Conservation (phyloP, 2,888 invertebrate genomes). For the Cantharis lateralis region DNA sequence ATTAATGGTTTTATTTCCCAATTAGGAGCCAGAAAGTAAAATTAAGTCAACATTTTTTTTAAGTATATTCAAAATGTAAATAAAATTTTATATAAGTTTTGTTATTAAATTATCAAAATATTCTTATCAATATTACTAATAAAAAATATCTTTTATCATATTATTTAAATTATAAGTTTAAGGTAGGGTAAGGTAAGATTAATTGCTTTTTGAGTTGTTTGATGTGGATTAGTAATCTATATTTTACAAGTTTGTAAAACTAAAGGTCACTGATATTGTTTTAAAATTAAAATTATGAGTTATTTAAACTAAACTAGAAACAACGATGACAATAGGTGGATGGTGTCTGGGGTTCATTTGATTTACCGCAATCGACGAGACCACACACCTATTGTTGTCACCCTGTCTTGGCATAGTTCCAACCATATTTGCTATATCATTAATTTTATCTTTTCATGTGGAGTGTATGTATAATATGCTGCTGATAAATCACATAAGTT, state of each 20-base stretch:
- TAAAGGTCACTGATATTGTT: neutral
- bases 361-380: too few relatives aligned
- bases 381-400: too few relatives aligned
- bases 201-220: neutral
- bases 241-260: neutral
- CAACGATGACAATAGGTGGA: too few relatives aligned
- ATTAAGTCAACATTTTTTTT: conserved; percentile 3
- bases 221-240: neutral
- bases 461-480: too few relatives aligned
- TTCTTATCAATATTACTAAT: neutral
- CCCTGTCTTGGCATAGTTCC: too few relatives aligned
- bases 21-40: conserved; percentile 55
- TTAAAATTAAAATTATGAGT: too few relatives aligned
- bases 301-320: too few relatives aligned
- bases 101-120: neutral
- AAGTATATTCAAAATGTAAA: conserved; percentile 7
- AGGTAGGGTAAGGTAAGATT: neutral
- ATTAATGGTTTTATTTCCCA: conserved; percentile 57
- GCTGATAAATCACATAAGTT: too few relatives aligned
- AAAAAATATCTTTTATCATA: neutral
- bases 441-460: too few relatives aligned
- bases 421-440: too few relatives aligned
- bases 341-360: too few relatives aligned
- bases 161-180: neutral
- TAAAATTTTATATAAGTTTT: neutral